These are phyloP conservation scores for Cloeon dipterum DNA, from an alignment of 2,888 invertebrate genomes.

Conservation along the genomic window DNA sequence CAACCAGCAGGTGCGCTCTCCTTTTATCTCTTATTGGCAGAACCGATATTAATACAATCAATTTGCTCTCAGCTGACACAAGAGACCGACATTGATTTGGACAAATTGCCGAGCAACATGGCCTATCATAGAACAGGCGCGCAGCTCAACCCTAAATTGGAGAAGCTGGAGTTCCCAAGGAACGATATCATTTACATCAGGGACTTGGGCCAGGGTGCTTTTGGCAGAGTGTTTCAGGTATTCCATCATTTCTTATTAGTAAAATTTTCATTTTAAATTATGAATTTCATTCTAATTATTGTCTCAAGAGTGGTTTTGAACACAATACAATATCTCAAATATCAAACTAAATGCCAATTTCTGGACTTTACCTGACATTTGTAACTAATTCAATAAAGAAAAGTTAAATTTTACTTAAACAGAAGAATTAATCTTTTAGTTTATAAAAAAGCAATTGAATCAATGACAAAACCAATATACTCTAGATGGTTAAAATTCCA, in stretches of 20 bases:
- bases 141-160: constrained; percentile 74
- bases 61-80: constrained; percentile 11
- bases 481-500: too few species aligned
- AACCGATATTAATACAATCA: background rate
- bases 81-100: constrained; percentile 69
- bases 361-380: too few species aligned
- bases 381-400: too few species aligned
- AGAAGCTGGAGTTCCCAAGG: constrained; percentile 80
- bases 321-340: too few species aligned
- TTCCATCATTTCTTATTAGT: background rate
- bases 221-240: constrained; percentile 69
- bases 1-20: background rate
- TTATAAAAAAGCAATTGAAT: too few species aligned
- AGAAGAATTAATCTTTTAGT: too few species aligned
- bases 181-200: constrained; percentile 88
- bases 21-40: background rate
- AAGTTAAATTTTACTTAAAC: too few species aligned
- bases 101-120: constrained; percentile 68
- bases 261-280: background rate
- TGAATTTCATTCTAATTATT: background rate
- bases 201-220: constrained; percentile 88
- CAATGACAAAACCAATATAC: too few species aligned
- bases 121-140: constrained; percentile 72
- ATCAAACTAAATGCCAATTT: too few species aligned
- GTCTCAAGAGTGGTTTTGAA: background rate